Base-by-base conservation (phyloP, 2,888 invertebrate species). In the Cartodere bifasciata region DNA sequence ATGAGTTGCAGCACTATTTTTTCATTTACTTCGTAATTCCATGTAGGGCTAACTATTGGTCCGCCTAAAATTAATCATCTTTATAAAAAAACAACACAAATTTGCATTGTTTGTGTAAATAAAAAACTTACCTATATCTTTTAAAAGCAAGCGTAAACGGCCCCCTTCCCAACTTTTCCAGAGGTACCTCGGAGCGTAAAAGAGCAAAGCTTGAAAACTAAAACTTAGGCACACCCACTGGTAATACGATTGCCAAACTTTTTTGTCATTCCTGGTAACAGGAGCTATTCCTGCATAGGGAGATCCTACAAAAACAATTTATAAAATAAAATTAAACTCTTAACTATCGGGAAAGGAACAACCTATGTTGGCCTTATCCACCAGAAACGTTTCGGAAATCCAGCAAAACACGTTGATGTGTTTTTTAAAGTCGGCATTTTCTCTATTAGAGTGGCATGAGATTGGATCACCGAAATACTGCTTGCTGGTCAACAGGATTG, bases 391-490 rank as follows among this genome's bases (percentile, higher is more conserved):
- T n/a, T n/a, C n/a, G n/a, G n/a, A n/a, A n/a, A n/a, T n/a, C n/a
- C n/a, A n/a, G n/a, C n/a, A n/a, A n/a, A n/a, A n/a, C n/a, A n/a
- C n/a, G n/a, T n/a, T n/a, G n/a, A n/a, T n/a, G n/a, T n/a, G n/a
- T n/a, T n/a, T n/a, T n/a, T n/a, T 3, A 4, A 25, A 13, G n/a
- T n/a, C n/a, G n/a, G n/a, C n/a, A n/a, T n/a, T n/a, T n/a, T n/a
- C n/a, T n/a, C n/a, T n/a, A n/a, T n/a, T n/a, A n/a, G n/a, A n/a
- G n/a, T n/a, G n/a, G n/a, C n/a, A 23, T 45, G 78, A 72, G 29
- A 88, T 84, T 1, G 86, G 85, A 45, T 86, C 82, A 0, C 86
- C 86, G 46, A 87, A 84, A 59, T 83, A 85, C 55, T 87, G 83
- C 48, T 81, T 80, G 9, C 82, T 75, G n/a, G n/a, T n/a, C 23